Conservation (phyloP, 1,140 invertebrate species). For the Leptoteleia sp. region DNA sequence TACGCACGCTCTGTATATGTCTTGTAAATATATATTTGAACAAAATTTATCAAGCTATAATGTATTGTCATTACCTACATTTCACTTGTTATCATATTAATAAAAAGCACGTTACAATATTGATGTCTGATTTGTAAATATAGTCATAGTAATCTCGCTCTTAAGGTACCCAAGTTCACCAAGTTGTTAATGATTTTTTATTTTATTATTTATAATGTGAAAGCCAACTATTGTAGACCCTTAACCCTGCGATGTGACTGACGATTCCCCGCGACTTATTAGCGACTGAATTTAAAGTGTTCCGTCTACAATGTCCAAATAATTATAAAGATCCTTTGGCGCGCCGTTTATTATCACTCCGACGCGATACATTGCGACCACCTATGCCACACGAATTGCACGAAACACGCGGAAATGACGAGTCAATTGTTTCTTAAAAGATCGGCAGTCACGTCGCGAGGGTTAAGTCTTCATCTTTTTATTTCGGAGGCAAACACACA, state of each 20-base stretch:
- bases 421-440: too few species aligned
- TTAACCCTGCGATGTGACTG: too few species aligned
- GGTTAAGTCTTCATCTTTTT: conserved; percentile 47
- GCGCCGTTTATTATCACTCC: too few species aligned
- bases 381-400: too few species aligned
- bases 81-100: conserved; percentile 69
- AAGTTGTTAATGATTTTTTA: conserved; percentile 65
- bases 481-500: conserved; percentile 35
- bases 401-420: too few species aligned
- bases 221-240: conserved; percentile 24
- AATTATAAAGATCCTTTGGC: too few species aligned
- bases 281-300: too few species aligned
- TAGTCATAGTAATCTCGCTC: conserved; percentile 51
- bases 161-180: conserved; percentile 60
- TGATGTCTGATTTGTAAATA: conserved; percentile 65
- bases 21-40: conserved; percentile 81
- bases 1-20: conserved; percentile 80
- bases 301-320: too few species aligned
- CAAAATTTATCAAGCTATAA: conserved; percentile 71
- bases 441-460: too few species aligned
- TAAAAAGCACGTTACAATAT: conserved; percentile 68
- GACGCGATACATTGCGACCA: too few species aligned
- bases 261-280: too few species aligned
- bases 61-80: conserved; percentile 69
- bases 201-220: conserved; percentile 61